Evolutionary conservation across 2,797 vertebrate genomes (phyloP).

Genomic region (Halcyon badia): DNA sequence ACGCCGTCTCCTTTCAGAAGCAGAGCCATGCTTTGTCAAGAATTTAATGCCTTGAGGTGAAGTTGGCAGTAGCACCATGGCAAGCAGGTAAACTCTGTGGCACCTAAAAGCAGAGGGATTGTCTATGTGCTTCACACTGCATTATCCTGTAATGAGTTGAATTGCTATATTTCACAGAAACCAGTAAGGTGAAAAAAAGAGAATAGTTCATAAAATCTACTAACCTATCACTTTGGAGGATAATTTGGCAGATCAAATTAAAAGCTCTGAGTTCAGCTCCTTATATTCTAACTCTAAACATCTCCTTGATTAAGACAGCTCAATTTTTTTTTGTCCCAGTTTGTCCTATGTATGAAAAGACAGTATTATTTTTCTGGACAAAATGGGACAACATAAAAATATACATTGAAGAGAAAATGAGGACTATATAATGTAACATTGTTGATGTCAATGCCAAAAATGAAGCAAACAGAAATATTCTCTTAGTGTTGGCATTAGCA

Average conservation of each 20-base stretch:
- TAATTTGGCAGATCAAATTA: background rate
- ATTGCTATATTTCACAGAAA: background rate
- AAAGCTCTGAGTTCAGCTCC: background rate
- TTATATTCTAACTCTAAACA: background rate
- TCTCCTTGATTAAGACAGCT: background rate
- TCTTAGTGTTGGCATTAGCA: background rate
- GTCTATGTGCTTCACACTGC: background rate
- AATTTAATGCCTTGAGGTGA: background rate
- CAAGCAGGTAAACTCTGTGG: background rate
- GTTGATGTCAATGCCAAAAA: background rate
- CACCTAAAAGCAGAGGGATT: background rate
- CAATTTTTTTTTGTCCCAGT: background rate
- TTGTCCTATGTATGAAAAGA: background rate
- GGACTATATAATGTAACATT: background rate
- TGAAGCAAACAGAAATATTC: conserved; percentile 12
- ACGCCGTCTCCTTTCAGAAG: background rate
- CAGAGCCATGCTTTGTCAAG: background rate
- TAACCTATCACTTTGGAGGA: background rate
- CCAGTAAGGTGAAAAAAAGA: background rate
- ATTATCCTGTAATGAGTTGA: background rate
- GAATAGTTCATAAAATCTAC: background rate
- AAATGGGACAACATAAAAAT: background rate
- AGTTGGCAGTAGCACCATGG: background rate
- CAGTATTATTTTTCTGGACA: background rate
- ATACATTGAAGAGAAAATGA: background rate